phyloP scores from a whole-genome alignment of 1,140 invertebrate species.

The Monochamus saltuarius region DNA sequence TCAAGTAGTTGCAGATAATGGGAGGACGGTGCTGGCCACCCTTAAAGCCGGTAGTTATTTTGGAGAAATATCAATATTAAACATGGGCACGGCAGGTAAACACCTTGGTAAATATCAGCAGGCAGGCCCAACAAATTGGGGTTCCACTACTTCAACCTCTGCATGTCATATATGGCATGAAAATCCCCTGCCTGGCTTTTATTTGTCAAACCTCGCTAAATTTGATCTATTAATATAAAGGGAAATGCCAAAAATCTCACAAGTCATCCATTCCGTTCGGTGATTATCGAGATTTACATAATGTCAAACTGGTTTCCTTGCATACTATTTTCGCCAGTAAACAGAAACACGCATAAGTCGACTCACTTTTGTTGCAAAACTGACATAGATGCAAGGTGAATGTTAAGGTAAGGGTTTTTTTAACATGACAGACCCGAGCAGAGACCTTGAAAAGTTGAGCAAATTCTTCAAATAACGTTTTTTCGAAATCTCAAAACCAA shows the following conservation, averaged over 20 bases:
- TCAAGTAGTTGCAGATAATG: conserved; percentile 96
- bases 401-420: no score
- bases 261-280: neutral
- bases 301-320: neutral
- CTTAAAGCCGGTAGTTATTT: conserved; percentile 98
- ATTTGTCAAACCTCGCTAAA: conserved; percentile 28
- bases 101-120: conserved; percentile 87
- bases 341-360: no score
- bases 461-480: no score
- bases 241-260: neutral
- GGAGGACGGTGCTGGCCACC: conserved; percentile 94
- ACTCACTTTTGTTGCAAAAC: no score
- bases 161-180: conserved; percentile 23
- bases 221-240: neutral
- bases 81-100: conserved; percentile 99
- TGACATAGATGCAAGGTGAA: no score
- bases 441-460: no score
- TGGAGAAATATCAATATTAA: conserved; percentile 99
- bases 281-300: no score
- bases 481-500: no score
- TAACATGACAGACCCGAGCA: no score
- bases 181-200: conserved; percentile 35
- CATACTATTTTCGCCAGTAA: neutral
- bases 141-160: conserved; percentile 13
- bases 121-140: conserved; percentile 41